Conservation (phyloP, 2,113 vertebrate species). For the Reinhardtius hippoglossoides region DNA sequence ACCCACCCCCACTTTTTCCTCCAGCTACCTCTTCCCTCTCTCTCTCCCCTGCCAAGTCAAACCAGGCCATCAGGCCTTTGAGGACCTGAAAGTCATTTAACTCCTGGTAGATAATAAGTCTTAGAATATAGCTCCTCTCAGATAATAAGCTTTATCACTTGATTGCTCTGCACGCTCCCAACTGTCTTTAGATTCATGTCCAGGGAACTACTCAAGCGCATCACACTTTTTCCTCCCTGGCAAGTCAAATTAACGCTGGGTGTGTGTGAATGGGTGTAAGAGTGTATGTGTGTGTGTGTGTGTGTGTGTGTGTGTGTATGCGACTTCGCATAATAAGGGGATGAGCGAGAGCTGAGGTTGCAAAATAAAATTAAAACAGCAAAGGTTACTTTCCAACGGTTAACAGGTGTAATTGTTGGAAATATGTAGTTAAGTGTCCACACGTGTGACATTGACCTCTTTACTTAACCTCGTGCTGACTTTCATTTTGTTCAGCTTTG, state of each 20-base stretch:
- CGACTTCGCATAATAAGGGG: constrained; percentile 40
- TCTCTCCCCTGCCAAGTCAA: constrained; percentile 66
- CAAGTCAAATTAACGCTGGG: constrained; percentile 73
- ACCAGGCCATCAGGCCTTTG: constrained; percentile 80
- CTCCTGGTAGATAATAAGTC: constrained; percentile 82
- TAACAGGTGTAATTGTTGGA: constrained; percentile 18
- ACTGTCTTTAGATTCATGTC: constrained; percentile 82
- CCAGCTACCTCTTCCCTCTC: constrained; percentile 51
- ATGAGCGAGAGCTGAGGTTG: constrained; percentile 57
- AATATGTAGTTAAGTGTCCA: constrained; percentile 46
- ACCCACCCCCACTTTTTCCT: background rate
- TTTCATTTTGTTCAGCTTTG: constrained; percentile 47
- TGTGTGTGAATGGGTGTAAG: constrained; percentile 20
- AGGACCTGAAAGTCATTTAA: constrained; percentile 83
- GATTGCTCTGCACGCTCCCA: constrained; percentile 79
- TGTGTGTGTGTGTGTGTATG: background rate
- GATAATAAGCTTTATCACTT: constrained; percentile 84
- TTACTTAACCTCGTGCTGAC: constrained; percentile 37
- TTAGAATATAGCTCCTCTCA: constrained; percentile 80
- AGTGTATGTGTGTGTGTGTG: background rate
- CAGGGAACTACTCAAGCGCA: constrained; percentile 77
- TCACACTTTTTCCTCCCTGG: constrained; percentile 78
- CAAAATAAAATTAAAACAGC: constrained; percentile 62
- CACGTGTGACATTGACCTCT: constrained; percentile 43
- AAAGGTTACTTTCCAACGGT: constrained; percentile 48